Conservation (phyloP, 2,113 vertebrate species). For the Leiothrix lutea region DNA sequence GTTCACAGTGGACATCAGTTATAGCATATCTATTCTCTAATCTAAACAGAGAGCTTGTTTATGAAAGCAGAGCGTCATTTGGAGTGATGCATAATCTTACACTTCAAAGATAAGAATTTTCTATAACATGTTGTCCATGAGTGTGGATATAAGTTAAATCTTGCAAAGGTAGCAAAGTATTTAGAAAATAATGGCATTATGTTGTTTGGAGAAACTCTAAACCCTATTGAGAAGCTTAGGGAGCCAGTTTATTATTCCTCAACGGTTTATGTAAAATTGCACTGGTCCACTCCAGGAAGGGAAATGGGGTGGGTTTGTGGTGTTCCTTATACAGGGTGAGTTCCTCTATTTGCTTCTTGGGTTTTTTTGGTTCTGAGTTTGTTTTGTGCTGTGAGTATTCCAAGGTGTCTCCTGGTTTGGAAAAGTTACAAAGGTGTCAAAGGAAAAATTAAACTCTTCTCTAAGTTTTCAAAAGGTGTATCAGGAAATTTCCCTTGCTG, state of each 20-base stretch:
- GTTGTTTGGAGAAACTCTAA: background rate
- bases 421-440: background rate
- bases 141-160: background rate
- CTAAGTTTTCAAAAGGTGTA: background rate
- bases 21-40: background rate
- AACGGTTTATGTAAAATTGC: background rate
- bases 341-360: background rate
- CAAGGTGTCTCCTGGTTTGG: background rate
- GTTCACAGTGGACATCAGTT: background rate
- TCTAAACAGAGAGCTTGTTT: background rate
- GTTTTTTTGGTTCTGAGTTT: background rate
- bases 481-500: background rate
- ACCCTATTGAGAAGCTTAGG: background rate
- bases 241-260: background rate
- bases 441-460: background rate
- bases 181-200: background rate
- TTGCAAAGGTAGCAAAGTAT: background rate
- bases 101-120: background rate
- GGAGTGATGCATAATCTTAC: background rate
- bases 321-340: accelerated
- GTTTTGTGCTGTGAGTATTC: background rate
- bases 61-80: background rate
- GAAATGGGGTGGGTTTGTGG: background rate
- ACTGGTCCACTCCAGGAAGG: background rate
- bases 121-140: background rate